These are phyloP conservation scores for Latrodectus elegans DNA, from an alignment of 2,888 invertebrate genomes.

Conservation along the genomic window DNA sequence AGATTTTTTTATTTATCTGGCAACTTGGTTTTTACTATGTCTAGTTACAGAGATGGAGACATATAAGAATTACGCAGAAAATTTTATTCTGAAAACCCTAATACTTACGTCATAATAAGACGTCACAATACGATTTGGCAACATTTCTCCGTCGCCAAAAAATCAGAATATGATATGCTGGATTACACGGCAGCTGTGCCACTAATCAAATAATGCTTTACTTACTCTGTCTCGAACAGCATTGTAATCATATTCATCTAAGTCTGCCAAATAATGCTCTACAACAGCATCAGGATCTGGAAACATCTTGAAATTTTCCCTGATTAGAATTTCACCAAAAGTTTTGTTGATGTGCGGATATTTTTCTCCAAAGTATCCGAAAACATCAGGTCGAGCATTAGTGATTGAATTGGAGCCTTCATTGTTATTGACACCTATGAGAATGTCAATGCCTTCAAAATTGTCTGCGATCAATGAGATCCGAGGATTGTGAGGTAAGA, in stretches of 20 bases:
- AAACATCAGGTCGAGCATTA: background rate
- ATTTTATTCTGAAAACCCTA: no score
- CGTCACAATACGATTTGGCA: no score
- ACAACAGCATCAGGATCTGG: conserved; percentile 9
- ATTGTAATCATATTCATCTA: conserved; percentile 5
- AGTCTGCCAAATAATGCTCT: conserved; percentile 15
- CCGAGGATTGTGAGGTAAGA: conserved; percentile 40
- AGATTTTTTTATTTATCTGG: no score
- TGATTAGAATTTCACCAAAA: conserved; percentile 7
- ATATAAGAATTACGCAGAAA: no score
- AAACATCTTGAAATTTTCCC: conserved; percentile 3
- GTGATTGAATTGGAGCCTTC: conserved; percentile 28
- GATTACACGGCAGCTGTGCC: no score
- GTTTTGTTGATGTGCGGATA: conserved; percentile 11
- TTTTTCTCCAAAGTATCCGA: conserved; percentile 39
- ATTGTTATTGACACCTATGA: conserved; percentile 36
- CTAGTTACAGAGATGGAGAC: no score
- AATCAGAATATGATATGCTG: no score
- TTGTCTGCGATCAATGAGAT: conserved; percentile 11
- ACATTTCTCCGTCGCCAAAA: no score
- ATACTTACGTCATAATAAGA: no score
- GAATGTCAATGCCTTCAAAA: conserved; percentile 13
- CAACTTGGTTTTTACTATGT: no score
- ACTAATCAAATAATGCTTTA: background rate
- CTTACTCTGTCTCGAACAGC: conserved; percentile 19